Evolutionary conservation across 35 echinoderm and acorn worm species (phyloP), one percentile per base, ranked within the genome.

Genomic region (Heliocidaris tuberculata): DNA sequence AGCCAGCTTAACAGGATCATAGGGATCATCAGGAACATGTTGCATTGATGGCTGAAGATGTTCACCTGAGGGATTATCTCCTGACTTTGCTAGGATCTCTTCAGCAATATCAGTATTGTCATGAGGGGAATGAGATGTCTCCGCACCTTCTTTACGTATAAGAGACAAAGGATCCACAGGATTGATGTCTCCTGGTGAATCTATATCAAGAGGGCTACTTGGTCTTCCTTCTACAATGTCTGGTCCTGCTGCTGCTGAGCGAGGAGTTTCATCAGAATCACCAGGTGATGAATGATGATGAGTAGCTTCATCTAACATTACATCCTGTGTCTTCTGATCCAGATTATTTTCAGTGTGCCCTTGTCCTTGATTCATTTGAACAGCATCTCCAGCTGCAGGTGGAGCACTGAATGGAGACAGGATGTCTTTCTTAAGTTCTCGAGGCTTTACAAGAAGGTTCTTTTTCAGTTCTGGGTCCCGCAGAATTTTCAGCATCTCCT

Each of bases 381-480:
- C n/a, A 59, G 7, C 91, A 52, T 93, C 91, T 11, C 29, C 50
- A 93, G 47, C 48, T 93, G 48, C 91, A 52, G 13, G 91, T 31
- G 19, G 47, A 30, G 47, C 11, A 7, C 31, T 30, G 48, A 93
- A 93, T 6, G 91, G 91, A 27, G 49, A 93, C 50, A 93, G 56
- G 50, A 93, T 93, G 91, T 93, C 50, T 31, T 13, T 49, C 50
- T 93, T 93, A 30, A 16, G 91, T 50, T 32, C 48, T 56, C 13
- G 50, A 24, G 91, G 3, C 48, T 93, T 93, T 5, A 93, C 32
- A 24, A 93, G 91, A 19, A 93, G 21, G 49, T 49, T 93, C 50
- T 93, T 93, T 48, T 93, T 93, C 91, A 93, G 91, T 31, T 93
- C 91, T 21, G 91, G 91, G 48, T 93, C 91, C 19, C 91, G 47